These are phyloP conservation scores for Scopus umbretta DNA, from an alignment of 2,113 vertebrate species.

Conservation along the genomic window DNA sequence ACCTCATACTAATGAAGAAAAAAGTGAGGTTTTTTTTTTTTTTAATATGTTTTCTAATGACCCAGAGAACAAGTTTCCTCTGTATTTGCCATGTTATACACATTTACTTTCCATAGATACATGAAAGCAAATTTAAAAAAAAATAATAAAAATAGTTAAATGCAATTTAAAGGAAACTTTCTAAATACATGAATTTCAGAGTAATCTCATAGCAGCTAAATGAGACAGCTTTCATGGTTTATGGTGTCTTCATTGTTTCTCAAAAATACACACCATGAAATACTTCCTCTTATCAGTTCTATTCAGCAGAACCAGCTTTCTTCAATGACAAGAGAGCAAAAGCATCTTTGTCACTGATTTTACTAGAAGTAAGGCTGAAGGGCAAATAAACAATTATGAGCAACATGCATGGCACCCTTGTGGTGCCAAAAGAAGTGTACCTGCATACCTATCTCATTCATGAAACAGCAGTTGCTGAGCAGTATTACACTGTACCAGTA, in stretches of 20 bases:
- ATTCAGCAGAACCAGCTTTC: neutral
- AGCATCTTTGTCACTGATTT: neutral
- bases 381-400: neutral
- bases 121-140: neutral
- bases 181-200: neutral
- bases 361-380: neutral
- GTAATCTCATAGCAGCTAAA: neutral
- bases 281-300: neutral
- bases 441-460: neutral
- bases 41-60: constrained; percentile 39
- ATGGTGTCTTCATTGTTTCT: neutral
- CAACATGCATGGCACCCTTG: neutral
- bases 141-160: neutral
- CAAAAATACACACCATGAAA: neutral
- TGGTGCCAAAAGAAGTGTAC: neutral
- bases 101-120: neutral
- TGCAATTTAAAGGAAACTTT: neutral
- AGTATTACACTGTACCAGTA: neutral
- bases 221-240: neutral
- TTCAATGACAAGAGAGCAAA: neutral
- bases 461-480: neutral
- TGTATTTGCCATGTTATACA: neutral
- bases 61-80: constrained; percentile 7
- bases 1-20: constrained; percentile 9
- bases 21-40: neutral